A percentile compares a stretch with the other conserved stretches of the same genome.
phyloP scores from a whole-genome alignment of 2,113 vertebrate species.

The Upupa epops region DNA sequence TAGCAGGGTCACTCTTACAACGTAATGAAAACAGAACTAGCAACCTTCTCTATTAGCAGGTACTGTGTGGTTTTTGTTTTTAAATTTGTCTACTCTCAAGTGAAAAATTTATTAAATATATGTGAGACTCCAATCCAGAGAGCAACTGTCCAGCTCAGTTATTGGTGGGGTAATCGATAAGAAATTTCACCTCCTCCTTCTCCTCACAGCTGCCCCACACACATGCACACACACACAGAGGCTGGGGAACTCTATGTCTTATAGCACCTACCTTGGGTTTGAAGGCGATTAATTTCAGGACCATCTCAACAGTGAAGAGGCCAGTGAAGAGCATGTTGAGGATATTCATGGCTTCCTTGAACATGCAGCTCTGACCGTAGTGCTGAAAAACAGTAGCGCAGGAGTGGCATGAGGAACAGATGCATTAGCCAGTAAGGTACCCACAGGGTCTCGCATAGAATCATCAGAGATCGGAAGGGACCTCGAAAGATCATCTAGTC shows the following conservation, averaged over 20 bases:
- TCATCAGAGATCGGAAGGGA: no score
- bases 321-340: constrained; percentile 99
- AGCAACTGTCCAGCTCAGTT: constrained; percentile 38
- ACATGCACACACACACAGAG: neutral
- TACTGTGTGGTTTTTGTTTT: neutral
- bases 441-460: no score
- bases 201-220: constrained; percentile 13
- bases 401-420: neutral
- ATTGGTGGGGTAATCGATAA: constrained; percentile 16
- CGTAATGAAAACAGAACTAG: neutral
- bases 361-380: constrained; percentile 92
- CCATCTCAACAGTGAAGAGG: constrained; percentile 99
- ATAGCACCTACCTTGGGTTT: constrained; percentile 92
- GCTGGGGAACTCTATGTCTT: neutral
- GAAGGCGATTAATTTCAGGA: constrained; percentile 98
- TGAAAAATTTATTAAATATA: neutral
- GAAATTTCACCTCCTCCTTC: constrained; percentile 45
- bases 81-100: neutral
- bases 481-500: no score
- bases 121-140: constrained; percentile 41
- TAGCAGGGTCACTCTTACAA: neutral
- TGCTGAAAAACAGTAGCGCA: constrained; percentile 77
- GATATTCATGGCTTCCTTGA: constrained; percentile 98
- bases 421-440: neutral
- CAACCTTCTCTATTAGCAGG: neutral